Percentiles rank a stretch among this genome's conserved stretches.
Evolutionary conservation across 1,140 invertebrate species (phyloP).

Genomic region (Drosophila tani): DNA sequence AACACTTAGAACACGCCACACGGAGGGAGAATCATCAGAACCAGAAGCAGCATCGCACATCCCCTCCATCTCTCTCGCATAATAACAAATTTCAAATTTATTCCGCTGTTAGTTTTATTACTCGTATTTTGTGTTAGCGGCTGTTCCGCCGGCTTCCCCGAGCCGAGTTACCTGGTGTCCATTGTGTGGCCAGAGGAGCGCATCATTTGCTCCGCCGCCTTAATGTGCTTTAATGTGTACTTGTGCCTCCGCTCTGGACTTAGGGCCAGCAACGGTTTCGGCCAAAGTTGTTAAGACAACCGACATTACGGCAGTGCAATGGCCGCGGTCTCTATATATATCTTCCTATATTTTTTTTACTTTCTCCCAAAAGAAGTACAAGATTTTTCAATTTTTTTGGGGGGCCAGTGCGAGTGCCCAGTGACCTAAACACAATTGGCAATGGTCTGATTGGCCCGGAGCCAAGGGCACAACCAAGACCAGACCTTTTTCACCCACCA

Average conservation of each 20-base stretch:
- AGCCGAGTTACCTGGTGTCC: slow-evolving; percentile 11
- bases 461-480: slow-evolving; percentile 44
- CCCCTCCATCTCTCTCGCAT: neutral
- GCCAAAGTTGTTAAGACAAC: slow-evolving; percentile 64
- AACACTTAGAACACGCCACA: slow-evolving; percentile 74
- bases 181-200: slow-evolving; percentile 80
- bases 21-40: slow-evolving; percentile 1
- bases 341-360: slow-evolving; percentile 30
- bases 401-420: slow-evolving; percentile 52
- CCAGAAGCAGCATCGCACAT: slow-evolving; percentile 15
- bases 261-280: slow-evolving; percentile 72
- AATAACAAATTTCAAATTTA: slow-evolving; percentile 83
- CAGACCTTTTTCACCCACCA: neutral
- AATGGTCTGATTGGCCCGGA: slow-evolving; percentile 73
- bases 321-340: slow-evolving; percentile 42
- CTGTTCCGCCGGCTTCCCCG: slow-evolving; percentile 3
- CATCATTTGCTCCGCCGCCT: slow-evolving; percentile 77
- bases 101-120: slow-evolving; percentile 64
- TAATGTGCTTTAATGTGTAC: slow-evolving; percentile 82
- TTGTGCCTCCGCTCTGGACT: slow-evolving; percentile 59
- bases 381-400: slow-evolving; percentile 30
- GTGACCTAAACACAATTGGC: slow-evolving; percentile 75
- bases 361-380: slow-evolving; percentile 45
- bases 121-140: slow-evolving; percentile 27
- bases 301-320: slow-evolving; percentile 74